Percentiles rank a stretch among this genome's conserved stretches.
Conservation (phyloP, 2,888 invertebrate genomes). For the Pheosia gnoma region DNA sequence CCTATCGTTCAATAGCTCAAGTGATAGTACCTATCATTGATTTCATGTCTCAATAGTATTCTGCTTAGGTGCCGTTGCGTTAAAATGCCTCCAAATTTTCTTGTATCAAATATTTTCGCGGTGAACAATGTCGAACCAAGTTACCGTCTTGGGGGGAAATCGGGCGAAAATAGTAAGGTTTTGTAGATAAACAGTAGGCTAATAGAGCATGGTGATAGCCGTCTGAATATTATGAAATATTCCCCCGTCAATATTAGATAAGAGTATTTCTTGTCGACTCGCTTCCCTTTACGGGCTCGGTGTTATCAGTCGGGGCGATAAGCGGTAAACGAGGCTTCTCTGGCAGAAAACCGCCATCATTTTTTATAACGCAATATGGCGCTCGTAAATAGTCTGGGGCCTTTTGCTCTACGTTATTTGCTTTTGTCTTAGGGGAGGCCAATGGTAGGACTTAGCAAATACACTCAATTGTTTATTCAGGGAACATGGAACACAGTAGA, state of each 20-base stretch:
- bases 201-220: constrained; percentile 42
- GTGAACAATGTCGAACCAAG: constrained; percentile 1
- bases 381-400: constrained; percentile 61
- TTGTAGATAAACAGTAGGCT: constrained; percentile 48
- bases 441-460: constrained; percentile 39
- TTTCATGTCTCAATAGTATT: too few relatives aligned
- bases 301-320: constrained; percentile 66
- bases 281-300: constrained; percentile 59
- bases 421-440: constrained; percentile 51
- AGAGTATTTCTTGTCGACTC: constrained; percentile 63
- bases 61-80: not conserved
- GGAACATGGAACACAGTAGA: constrained; percentile 15
- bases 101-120: constrained; percentile 5
- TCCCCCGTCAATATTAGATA: constrained; percentile 64
- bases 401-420: constrained; percentile 52
- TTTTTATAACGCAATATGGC: constrained; percentile 73
- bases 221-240: constrained; percentile 52
- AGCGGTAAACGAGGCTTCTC: constrained; percentile 65
- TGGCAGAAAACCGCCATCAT: constrained; percentile 65
- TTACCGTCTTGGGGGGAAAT: constrained; percentile 23
- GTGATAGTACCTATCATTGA: too few relatives aligned
- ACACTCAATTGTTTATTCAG: constrained; percentile 47
- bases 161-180: constrained; percentile 31
- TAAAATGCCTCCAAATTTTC: constrained; percentile 13
- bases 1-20: too few relatives aligned